phyloP scores from a whole-genome alignment of 1,140 invertebrate species.

The Macrotrachela quadricornifera region DNA sequence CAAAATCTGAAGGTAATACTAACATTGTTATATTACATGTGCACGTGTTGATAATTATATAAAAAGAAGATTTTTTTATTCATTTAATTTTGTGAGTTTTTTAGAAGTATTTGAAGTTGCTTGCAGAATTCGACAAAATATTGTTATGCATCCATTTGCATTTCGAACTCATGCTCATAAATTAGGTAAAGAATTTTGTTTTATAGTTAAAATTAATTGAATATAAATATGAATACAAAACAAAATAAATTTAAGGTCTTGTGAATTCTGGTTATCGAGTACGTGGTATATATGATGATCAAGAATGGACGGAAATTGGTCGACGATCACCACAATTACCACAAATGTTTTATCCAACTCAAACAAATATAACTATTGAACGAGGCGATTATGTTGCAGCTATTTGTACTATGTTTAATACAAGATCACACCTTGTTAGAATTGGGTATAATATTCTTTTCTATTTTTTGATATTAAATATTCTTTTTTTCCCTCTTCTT shows the following conservation, averaged over 20 bases:
- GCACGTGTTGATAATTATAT: no score
- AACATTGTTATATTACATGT: no score
- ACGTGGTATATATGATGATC: slow-evolving; percentile 10
- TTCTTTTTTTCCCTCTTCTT: not conserved
- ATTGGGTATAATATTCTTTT: slow-evolving; percentile 7
- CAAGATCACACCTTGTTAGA: not conserved
- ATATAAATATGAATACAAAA: no score
- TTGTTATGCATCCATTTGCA: slow-evolving; percentile 23
- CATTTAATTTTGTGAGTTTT: not conserved
- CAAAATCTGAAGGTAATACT: slow-evolving; percentile 33
- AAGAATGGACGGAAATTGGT: slow-evolving; percentile 26
- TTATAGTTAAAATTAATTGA: not conserved
- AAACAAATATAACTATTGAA: not conserved
- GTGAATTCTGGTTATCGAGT: slow-evolving; percentile 22
- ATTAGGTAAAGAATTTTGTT: slow-evolving; percentile 16
- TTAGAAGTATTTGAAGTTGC: slow-evolving; percentile 17
- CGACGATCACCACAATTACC: slow-evolving; percentile 24
- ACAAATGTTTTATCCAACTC: slow-evolving; percentile 15
- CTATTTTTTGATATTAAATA: not conserved
- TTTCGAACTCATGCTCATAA: slow-evolving; percentile 28
- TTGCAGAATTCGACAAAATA: slow-evolving; percentile 15
- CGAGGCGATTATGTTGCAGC: slow-evolving; percentile 9
- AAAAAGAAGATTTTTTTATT: no score
- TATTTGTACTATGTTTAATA: slow-evolving; percentile 11
- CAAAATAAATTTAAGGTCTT: not conserved